Percentiles rank a stretch among this genome's conserved stretches.
Conservation (phyloP, 2,888 invertebrate genomes). For the Leptodirus hochenwartii region DNA sequence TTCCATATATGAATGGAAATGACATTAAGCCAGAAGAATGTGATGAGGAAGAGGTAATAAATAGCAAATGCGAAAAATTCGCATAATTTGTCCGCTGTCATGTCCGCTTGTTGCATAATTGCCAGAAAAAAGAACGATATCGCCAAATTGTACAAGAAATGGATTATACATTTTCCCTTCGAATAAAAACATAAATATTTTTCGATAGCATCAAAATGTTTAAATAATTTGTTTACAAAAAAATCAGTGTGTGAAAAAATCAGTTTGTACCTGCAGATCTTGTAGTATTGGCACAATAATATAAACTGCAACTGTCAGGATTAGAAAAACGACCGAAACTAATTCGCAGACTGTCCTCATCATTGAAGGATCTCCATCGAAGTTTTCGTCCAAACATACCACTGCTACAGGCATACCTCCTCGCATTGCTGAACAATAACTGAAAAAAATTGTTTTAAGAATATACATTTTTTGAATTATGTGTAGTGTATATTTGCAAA, state of each 20-base stretch:
- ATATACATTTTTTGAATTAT: too few relatives aligned
- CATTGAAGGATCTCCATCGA: too few relatives aligned
- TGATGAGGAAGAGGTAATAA: constrained; percentile 36
- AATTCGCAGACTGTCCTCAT: constrained; percentile 15
- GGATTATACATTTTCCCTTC: constrained; percentile 46
- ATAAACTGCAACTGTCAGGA: constrained; percentile 41
- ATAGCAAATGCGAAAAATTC: constrained; percentile 26
- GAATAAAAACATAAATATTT: constrained; percentile 18
- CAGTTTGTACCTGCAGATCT: constrained; percentile 29
- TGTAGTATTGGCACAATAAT: constrained; percentile 39
- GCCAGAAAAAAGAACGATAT: constrained; percentile 37
- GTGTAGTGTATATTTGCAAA: too few relatives aligned
- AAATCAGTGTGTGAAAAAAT: too few relatives aligned
- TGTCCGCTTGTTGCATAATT: constrained; percentile 33
- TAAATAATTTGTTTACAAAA: too few relatives aligned
- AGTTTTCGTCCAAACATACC: constrained; percentile 19
- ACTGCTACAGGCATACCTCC: constrained; percentile 18
- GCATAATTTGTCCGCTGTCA: constrained; percentile 28
- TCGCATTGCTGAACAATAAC: constrained; percentile 21
- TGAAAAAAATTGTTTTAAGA: constrained; percentile 15
- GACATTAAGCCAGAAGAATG: constrained; percentile 57
- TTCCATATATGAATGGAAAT: constrained; percentile 49
- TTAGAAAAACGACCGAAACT: constrained; percentile 32
- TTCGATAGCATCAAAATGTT: too few relatives aligned
- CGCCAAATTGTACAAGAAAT: constrained; percentile 38